Base-by-base conservation (phyloP, 1,140 invertebrate species). In the Drosophila ercepeae region DNA sequence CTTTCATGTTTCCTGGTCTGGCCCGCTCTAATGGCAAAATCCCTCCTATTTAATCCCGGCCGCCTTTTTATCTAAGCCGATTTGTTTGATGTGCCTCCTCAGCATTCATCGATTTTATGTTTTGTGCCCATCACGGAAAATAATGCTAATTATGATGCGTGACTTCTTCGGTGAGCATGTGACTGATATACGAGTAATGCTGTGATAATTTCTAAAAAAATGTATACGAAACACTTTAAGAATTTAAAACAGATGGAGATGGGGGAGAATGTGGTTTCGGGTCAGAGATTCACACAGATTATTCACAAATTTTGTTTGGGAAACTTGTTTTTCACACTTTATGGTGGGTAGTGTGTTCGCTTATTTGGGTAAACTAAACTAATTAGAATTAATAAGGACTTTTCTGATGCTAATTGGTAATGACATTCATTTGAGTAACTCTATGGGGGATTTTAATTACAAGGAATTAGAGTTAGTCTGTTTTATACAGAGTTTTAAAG, bases 31-130 rank as follows among this genome's bases (percentile, higher is more conserved):
- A 77, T 78, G 78, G 53, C 67, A 51, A 32, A 61, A 51, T 61
- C 61, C 67, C 46, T 75, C 59, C 61, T 53, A 75, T 58, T 75
- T 75, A 78, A 84, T 84, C 78, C 54, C 41, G 51, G 29, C 67
- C 34, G 61, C 60, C 54, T 50, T 65, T 71, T 78, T 59, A 78
- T 34, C 58, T 68, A 75, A 86, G 81, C 79, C 57, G 79, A 79
- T 69, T 84, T 75, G 65, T 84, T 84, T 84, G 81, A 84, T 86
- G 79, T 83, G 55, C 61, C 71, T 27, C 36, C 27, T 64, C 48
- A 55, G 44, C 58, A 9, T 34, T 57, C 44, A 64, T 61, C 50
- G 59, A 70, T 73, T 78, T 61, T 51, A 46, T 39, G 13, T n/a
- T 57, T 32, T 68, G 39, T 32, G 29, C 42, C 48, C 59, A 72